These are phyloP conservation scores for Anas platyrhynchos DNA, from an alignment of 2,113 vertebrate genomes.

Conservation along the genomic window DNA sequence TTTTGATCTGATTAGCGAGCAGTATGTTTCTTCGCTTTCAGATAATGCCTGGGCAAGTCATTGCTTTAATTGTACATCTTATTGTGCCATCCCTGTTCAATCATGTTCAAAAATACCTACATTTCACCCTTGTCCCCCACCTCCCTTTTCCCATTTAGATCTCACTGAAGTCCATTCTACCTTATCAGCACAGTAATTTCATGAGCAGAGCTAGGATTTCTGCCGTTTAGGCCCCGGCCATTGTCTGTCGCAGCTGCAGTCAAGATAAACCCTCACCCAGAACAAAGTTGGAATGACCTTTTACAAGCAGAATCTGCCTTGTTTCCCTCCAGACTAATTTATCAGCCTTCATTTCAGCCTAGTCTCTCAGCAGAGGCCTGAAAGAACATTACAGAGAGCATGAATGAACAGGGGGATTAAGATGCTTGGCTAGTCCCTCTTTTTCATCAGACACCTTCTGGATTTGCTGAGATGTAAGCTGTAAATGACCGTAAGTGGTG, in stretches of 20 bases:
- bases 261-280: conserved; percentile 97
- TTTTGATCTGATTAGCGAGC: neutral
- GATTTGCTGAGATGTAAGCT: conserved; percentile 59
- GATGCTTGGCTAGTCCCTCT: conserved; percentile 82
- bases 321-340: conserved; percentile 89
- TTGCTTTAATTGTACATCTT: conserved; percentile 66
- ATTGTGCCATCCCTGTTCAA: conserved; percentile 73
- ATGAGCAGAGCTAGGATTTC: conserved; percentile 92
- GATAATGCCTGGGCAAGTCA: conserved; percentile 43
- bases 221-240: conserved; percentile 89
- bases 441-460: conserved; percentile 80
- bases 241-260: conserved; percentile 93
- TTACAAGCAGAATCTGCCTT: conserved; percentile 91
- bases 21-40: neutral
- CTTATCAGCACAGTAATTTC: conserved; percentile 94
- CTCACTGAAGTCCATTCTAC: conserved; percentile 86
- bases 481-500: conserved; percentile 58
- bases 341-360: conserved; percentile 80
- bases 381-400: conserved; percentile 79
- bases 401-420: conserved; percentile 87
- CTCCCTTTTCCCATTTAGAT: conserved; percentile 84
- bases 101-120: conserved; percentile 70
- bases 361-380: conserved; percentile 76
- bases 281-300: conserved; percentile 97
- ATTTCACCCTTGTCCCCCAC: conserved; percentile 53